These are phyloP conservation scores for Cepaea nemoralis DNA, from an alignment of 1,140 invertebrate genomes.

Conservation along the genomic window DNA sequence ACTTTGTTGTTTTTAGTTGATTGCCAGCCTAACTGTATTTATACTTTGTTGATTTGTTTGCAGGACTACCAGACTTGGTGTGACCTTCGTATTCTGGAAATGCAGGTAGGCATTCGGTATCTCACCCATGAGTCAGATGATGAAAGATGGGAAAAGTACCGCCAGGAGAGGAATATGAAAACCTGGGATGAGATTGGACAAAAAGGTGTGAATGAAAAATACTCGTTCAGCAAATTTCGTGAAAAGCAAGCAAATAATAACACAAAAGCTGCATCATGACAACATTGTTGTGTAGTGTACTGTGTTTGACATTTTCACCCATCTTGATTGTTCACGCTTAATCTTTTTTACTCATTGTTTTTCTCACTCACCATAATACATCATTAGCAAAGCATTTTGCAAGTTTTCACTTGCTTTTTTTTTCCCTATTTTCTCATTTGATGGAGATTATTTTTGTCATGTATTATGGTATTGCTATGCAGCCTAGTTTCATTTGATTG, in stretches of 20 bases:
- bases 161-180: constrained; percentile 70
- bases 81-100: constrained; percentile 90
- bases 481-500: not conserved
- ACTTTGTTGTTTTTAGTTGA: no score
- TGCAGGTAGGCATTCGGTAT: constrained; percentile 85
- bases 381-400: not conserved
- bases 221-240: constrained; percentile 62
- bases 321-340: not conserved
- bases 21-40: not conserved
- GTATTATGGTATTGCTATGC: not conserved
- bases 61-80: constrained; percentile 96
- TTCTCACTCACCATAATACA: not conserved
- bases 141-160: constrained; percentile 83
- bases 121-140: constrained; percentile 97
- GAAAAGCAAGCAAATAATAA: constrained; percentile 49
- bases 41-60: constrained; percentile 16
- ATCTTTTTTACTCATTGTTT: not conserved
- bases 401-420: no score
- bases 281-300: constrained; percentile 6
- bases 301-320: not conserved
- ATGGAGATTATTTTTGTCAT: not conserved
- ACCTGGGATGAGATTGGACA: constrained; percentile 66
- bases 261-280: constrained; percentile 33
- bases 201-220: constrained; percentile 71
- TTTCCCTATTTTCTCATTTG: no score